phyloP scores from a whole-genome alignment of 2,113 vertebrate genomes.

The Daubentonia madagascariensis region DNA sequence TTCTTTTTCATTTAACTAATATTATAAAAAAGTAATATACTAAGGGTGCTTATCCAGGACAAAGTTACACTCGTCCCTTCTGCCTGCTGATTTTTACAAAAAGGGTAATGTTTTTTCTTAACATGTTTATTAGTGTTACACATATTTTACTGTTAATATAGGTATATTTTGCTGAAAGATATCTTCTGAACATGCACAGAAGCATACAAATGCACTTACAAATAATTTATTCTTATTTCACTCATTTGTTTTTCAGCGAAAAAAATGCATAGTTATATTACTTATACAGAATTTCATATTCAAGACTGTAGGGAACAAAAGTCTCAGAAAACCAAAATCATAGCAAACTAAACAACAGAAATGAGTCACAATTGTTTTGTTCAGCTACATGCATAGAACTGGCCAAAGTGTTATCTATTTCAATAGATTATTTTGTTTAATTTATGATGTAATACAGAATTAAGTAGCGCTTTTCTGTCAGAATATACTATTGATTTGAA shows the following conservation, averaged over 20 bases:
- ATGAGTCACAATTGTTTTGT: slow-evolving; percentile 67
- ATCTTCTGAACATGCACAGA: not conserved
- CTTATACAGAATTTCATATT: slow-evolving; percentile 80
- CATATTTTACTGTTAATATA: not conserved
- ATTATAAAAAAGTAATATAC: not conserved
- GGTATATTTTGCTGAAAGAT: not conserved
- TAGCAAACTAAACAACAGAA: slow-evolving; percentile 68
- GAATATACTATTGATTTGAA: not conserved
- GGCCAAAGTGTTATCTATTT: slow-evolving; percentile 55
- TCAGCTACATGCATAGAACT: slow-evolving; percentile 79
- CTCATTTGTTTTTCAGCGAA: slow-evolving; percentile 73
- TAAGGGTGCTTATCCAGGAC: not conserved
- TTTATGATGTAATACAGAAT: slow-evolving; percentile 68
- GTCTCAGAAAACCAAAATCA: slow-evolving; percentile 73
- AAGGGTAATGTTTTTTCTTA: not conserved
- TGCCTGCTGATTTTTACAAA: not conserved
- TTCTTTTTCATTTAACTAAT: slow-evolving; percentile 28
- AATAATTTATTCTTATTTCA: slow-evolving; percentile 83
- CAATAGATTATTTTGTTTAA: slow-evolving; percentile 59
- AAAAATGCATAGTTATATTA: slow-evolving; percentile 83
- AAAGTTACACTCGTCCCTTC: not conserved
- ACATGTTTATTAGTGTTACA: not conserved
- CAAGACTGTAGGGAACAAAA: slow-evolving; percentile 76
- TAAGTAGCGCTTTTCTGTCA: slow-evolving; percentile 47
- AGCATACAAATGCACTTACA: slow-evolving; percentile 75